These are phyloP conservation scores for Pithys albifrons DNA, from an alignment of 2,113 vertebrate genomes.

Conservation along the genomic window DNA sequence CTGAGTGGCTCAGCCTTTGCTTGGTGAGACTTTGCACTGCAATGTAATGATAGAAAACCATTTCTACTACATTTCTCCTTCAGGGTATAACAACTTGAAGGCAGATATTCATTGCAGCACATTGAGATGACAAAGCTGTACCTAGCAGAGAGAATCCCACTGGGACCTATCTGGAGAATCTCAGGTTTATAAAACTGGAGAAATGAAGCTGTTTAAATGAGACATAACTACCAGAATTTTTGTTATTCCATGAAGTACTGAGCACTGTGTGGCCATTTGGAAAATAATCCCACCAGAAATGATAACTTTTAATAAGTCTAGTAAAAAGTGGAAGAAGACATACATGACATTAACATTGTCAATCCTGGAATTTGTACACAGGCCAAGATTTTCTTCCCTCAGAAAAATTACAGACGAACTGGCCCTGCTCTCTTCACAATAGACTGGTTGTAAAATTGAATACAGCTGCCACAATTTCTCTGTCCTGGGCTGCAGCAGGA, in stretches of 20 bases:
- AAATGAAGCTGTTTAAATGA: neutral
- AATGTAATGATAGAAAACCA: neutral
- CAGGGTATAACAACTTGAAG: neutral
- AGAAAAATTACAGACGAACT: neutral
- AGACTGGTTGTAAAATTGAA: neutral
- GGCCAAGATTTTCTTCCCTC: neutral
- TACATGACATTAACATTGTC: neutral
- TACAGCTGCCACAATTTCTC: neutral
- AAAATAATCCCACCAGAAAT: neutral
- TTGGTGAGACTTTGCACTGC: neutral
- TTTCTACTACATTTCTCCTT: neutral
- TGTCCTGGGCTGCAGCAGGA: neutral
- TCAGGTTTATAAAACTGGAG: neutral
- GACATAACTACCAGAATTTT: neutral
- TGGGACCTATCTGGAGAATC: neutral
- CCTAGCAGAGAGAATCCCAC: neutral
- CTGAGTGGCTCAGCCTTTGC: neutral
- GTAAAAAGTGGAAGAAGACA: neutral
- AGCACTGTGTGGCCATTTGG: neutral
- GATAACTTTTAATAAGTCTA: neutral
- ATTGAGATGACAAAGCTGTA: neutral
- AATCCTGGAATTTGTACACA: neutral
- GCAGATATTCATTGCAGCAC: neutral
- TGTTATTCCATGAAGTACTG: neutral
- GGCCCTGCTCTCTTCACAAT: neutral